Evolutionary conservation across 2,888 invertebrate genomes (phyloP), one percentile per base, ranked within the genome.

Genomic region (Lepidochitona cinerea): DNA sequence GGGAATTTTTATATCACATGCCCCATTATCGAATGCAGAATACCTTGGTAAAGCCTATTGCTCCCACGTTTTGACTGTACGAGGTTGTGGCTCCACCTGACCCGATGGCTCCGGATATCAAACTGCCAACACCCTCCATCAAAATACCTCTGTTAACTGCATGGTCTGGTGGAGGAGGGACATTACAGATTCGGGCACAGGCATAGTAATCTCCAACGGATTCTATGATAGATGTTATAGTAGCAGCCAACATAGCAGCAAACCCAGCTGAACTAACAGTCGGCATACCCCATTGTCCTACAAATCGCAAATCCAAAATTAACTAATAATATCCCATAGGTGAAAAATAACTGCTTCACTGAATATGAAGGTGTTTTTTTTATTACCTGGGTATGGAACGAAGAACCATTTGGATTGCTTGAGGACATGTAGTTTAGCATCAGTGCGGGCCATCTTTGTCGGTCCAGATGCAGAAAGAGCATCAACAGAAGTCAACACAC

Each of bases 21-120:
- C n/a, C n/a, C n/a, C n/a, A n/a, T n/a, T n/a, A n/a, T n/a, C n/a
- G n/a, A n/a, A n/a, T 14, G 14, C 1, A 0, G 9, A 36, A 37
- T 84, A 95, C 95, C 92, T 95, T 95, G 6, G 96, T 96, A 6
- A 96, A 94, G 54, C 96, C 96, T 79, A 97, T 96, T 0, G 96
- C 96, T 0, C 96, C 96, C 37, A 97, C 96, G 89, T 97, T 97
- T 89, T 96, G 96, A 67, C 96, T 95, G 86, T 96, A 96, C 0
- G 96, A 96, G 81, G 96, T 97, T 64, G 96, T 96, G 0, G 96
- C 96, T 84, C 96, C 96, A 0, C 96, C 96, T 36, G 95, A 94
- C 14, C 97, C 97, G 93, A 96, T 94, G 3, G 96, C 92, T 0
- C 96, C 97, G 0, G 96, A 95, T 37, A 97, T 90, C 71, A 96